Evolutionary conservation across 2,113 vertebrate species (phyloP), one percentile per base, ranked within the genome.

Genomic region (Rhegmatorhina hoffmannsi): DNA sequence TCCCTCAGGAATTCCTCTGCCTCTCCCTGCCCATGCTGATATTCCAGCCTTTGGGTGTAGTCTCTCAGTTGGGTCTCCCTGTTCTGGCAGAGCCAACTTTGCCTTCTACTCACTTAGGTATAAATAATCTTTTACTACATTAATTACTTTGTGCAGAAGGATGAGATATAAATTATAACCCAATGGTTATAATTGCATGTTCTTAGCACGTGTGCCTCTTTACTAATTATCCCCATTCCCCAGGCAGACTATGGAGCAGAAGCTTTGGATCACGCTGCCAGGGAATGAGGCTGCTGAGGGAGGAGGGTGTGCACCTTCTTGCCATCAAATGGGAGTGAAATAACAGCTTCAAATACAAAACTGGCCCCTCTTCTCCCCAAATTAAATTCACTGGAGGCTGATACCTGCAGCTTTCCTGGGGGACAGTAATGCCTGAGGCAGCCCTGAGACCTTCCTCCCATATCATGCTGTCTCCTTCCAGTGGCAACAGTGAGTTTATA

Each of bases 131-230:
- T 87, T 91, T 85, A 83, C 86, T 89, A 21, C 64, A 73, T 96
- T 97, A 96, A 97, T 97, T 95, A 93, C 96, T 96, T 87, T 94
- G 43, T 52, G 79, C 82, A 91, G 84, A 92, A 97, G 67, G 80
- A 58, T 87, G 88, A 97, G 95, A 90, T 76, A 84, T 89, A 95
- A 97, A 96, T 97, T 96, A 96, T 90, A 97, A 95, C 68, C 82
- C 92, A 53, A 34, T 68, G 93, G 86, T 83, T 95, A 50, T 96
- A 97, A 96, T 96, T 97, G 87, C 85, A 92, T 81, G 89, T 97
- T 97, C 95, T 78, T 89, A 95, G 85, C 86, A 79, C 43, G 46
- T 87, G 67, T 52, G 92, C 90, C 83, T 92, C 29, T 1, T 80
- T 94, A 49, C 94, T 97, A 97, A 97, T 97, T 98, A 95, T 76